Base-by-base conservation (phyloP, 2,888 invertebrate species). In the Dioctria rufipes region DNA sequence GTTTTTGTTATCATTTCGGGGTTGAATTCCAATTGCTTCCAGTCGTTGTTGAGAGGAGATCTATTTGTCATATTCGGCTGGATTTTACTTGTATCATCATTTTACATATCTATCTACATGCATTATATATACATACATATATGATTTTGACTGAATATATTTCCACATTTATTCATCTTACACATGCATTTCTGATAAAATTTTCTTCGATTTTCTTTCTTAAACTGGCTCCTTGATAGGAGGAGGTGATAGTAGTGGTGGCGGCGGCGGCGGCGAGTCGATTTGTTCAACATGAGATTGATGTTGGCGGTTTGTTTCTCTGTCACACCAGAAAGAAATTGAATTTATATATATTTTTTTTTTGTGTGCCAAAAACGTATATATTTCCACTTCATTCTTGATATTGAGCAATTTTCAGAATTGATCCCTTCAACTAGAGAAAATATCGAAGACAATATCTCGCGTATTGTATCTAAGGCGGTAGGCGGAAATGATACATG, bases 21-120 rank as follows among this genome's bases (percentile, higher is more conserved):
- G 77, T 77, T 61, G 46, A 77, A 77, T 63, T 77, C 63, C 63
- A 49, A 63, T 63, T 63, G 77, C 77, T 77, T 63, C 63, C 46
- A 61, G 63, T 77, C 49, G 63, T 49, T 60, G 25, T 25, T 25
- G 25, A 25, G 25, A 25, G 25, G 77, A 63, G 43, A 63, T 77
- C 77, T 77, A 77, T 77, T 77, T 77, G 77, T 77, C 77, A 77
- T 77, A 61, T 77, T 63, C 43, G 77, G 61, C 77, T 77, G 63
- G 25, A 25, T 25, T 25, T 25, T 25, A 63, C 63, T 61, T 63
- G 46, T 49, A 77, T 77, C 25, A 25, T 25, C 25, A 25, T 25
- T 25, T 25, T 25, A 25, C 25, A 25, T 25, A 42, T 46, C 39
- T 46, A 25, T 25, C 25, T 25, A 25, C 25, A 25, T 25, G 25